Conservation (phyloP, 1,140 invertebrate species). For the Ylistrum balloti region DNA sequence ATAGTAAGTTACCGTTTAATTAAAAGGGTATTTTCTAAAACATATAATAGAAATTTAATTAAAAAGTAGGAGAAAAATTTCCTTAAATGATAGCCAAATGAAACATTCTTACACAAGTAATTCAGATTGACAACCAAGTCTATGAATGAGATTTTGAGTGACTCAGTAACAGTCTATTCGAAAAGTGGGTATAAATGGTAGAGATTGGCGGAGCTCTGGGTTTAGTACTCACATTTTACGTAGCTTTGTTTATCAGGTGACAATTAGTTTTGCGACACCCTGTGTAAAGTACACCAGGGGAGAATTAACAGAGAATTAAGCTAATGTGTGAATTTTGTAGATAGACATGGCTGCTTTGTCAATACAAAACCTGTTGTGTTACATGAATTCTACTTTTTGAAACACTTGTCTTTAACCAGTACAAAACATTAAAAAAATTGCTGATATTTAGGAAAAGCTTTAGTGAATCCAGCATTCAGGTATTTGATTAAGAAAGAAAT, state of each 20-base stretch:
- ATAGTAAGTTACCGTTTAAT: too few relatives aligned
- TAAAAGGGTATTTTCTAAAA: too few relatives aligned
- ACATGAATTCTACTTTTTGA: not conserved
- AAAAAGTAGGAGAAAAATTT: too few relatives aligned
- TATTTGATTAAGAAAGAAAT: not conserved
- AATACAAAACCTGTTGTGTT: not conserved
- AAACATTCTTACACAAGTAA: not conserved
- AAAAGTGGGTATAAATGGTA: not conserved
- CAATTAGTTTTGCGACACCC: not conserved
- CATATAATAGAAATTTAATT: too few relatives aligned
- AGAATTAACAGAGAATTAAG: not conserved
- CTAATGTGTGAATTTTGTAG: not conserved
- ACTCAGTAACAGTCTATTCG: not conserved
- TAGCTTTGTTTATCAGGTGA: not conserved
- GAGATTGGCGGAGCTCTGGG: not conserved
- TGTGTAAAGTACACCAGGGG: not conserved
- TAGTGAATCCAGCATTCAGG: too few relatives aligned
- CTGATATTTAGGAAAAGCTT: too few relatives aligned
- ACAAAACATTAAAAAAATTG: not conserved
- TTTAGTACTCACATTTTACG: not conserved
- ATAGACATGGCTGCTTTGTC: not conserved
- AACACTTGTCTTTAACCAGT: not conserved
- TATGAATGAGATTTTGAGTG: not conserved
- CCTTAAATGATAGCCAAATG: too few relatives aligned
- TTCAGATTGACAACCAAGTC: not conserved